Percentiles rank a stretch among this genome's conserved stretches.
Conservation (phyloP, 1,140 invertebrate species). For the Apocrypta bakeri region DNA sequence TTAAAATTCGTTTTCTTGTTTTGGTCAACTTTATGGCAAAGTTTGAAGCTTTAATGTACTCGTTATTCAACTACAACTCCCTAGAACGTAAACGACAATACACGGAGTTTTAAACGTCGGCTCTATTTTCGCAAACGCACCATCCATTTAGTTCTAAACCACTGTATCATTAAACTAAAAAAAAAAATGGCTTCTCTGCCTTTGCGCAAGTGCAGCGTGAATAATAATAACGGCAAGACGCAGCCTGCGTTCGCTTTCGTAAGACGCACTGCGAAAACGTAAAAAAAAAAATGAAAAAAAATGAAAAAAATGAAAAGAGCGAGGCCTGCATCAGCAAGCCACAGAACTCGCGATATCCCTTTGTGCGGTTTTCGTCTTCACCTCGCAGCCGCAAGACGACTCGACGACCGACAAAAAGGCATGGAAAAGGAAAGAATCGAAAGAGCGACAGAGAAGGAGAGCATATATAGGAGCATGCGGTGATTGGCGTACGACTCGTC, state of each 20-base stretch:
- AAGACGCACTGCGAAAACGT: not conserved
- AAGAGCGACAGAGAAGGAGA: not conserved
- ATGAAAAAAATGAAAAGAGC: not conserved
- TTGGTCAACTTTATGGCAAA: too few species aligned
- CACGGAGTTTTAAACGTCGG: not conserved
- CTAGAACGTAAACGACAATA: too few species aligned
- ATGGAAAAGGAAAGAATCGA: not conserved
- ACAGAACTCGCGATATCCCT: slow-evolving; percentile 42
- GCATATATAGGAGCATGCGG: not conserved
- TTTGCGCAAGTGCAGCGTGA: not conserved
- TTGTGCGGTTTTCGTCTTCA: slow-evolving; percentile 49
- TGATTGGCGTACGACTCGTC: slow-evolving; percentile 7
- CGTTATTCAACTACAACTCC: too few species aligned
- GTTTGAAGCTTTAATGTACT: too few species aligned
- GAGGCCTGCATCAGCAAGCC: slow-evolving; percentile 36
- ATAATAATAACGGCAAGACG: slow-evolving; percentile 7
- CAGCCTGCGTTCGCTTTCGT: not conserved
- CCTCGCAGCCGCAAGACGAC: slow-evolving; percentile 32
- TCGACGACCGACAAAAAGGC: slow-evolving; percentile 30
- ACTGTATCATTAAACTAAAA: not conserved
- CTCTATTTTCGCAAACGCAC: not conserved
- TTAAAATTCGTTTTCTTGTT: too few species aligned
- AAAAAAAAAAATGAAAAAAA: not conserved
- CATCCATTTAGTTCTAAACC: not conserved
- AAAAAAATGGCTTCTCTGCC: not conserved